Base-by-base conservation (phyloP, 2,888 invertebrate genomes). In the Ormyrus rosae region DNA sequence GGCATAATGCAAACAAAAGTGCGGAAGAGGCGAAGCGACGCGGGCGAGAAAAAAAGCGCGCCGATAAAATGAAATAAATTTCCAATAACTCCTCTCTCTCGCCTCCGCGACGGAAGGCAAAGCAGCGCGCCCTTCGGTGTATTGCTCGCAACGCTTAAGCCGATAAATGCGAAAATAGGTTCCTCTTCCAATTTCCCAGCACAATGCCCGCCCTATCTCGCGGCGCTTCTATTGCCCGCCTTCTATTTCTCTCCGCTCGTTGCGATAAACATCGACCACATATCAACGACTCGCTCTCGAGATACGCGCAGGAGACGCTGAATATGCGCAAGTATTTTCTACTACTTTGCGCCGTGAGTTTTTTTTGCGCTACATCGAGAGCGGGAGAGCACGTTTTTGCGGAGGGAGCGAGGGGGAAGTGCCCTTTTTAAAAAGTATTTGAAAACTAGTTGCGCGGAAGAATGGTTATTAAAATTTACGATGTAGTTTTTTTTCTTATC, bases 151-250 rank as follows among this genome's bases (percentile, higher is more conserved):
- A 68, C 34, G 55, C 46, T 72, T 46, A 63, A 9, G 45, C 46
- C 71, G 71, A 76, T 81, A 79, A 81, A 81, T 72, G 72, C 51
- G 78, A 75, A 81, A 75, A 81, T 72, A 61, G 78, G 68, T 64
- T 75, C 81, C 77, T 81, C 78, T 76, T 78, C 78, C 78, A 81
- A 81, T 81, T 81, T 81, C 78, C 68, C 72, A 55, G 64, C 72
- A 81, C 78, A 81, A 81, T 79, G 72, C 13, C 11, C n/a, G 8
- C 55, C 63, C 51, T 64, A 75, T 72, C 75, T 78, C 81, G 65
- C 69, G 64, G 61, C 58, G 63, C 72, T 56, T 67, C 70, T 74
- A 64, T 80, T 67, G 60, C 58, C 45, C 13, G 73, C 55, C 19
- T 53, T 34, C 53, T 63, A 34, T 34, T 34, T 69, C 53, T 46